Conservation (phyloP, 2,888 invertebrate species). For the Phalera bucephala region DNA sequence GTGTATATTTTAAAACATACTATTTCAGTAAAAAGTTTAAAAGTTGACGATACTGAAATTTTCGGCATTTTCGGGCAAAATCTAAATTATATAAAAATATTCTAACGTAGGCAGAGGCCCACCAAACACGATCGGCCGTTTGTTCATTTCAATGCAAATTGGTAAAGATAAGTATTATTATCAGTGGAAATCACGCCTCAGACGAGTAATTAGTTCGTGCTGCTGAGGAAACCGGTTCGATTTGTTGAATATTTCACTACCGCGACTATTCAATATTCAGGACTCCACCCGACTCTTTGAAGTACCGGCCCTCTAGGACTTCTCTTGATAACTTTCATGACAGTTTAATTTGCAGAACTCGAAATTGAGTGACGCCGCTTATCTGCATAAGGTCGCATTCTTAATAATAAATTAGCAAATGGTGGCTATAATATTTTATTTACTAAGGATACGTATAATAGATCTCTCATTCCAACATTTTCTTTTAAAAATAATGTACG, state of each 20-base stretch:
- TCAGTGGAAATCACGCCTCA: constrained; percentile 43
- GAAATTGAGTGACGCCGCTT: constrained; percentile 41
- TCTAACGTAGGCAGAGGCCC: constrained; percentile 17
- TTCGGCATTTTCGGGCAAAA: background rate
- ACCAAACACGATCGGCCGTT: constrained; percentile 21
- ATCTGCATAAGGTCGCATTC: background rate
- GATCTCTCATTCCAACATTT: too few relatives aligned
- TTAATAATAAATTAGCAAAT: constrained; percentile 1
- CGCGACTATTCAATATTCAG: constrained; percentile 70
- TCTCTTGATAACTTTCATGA: constrained; percentile 58
- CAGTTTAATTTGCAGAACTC: constrained; percentile 62
- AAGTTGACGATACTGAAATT: too few relatives aligned
- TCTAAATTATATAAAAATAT: constrained; percentile 29
- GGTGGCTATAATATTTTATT: too few relatives aligned
- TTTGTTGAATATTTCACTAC: constrained; percentile 68
- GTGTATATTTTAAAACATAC: too few relatives aligned
- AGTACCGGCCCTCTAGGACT: constrained; percentile 39
- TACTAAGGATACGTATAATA: too few relatives aligned
- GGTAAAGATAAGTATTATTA: constrained; percentile 41
- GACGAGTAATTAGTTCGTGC: constrained; percentile 53
- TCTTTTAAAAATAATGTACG: too few relatives aligned
- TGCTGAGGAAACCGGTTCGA: constrained; percentile 42
- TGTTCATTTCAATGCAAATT: constrained; percentile 39
- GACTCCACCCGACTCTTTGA: constrained; percentile 51
- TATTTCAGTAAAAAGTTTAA: too few relatives aligned